Conservation (phyloP, 2,888 invertebrate genomes). For the Pediacus dermestoides region DNA sequence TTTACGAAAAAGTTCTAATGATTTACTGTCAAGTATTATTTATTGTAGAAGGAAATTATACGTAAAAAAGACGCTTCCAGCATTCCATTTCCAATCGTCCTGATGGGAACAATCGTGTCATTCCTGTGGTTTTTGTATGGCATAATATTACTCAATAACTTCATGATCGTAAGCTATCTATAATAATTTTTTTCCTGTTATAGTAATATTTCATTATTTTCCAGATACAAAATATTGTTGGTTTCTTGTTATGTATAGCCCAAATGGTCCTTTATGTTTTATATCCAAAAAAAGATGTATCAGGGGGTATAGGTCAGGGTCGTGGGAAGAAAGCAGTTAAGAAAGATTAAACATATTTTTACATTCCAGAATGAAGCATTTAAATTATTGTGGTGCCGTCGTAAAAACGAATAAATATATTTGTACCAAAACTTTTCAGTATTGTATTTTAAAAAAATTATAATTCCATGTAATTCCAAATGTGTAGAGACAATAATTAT, state of each 20-base stretch:
- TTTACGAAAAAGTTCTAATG: too few species aligned
- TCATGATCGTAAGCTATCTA: conserved; percentile 71
- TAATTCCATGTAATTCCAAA: too few species aligned
- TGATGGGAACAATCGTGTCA: conserved; percentile 76
- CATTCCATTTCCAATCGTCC: conserved; percentile 83
- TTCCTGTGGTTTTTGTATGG: conserved; percentile 80
- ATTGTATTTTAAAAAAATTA: too few species aligned
- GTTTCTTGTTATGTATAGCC: conserved; percentile 56
- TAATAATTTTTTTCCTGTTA: conserved; percentile 1
- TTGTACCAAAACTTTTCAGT: too few species aligned
- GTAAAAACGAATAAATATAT: too few species aligned
- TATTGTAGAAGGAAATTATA: conserved; percentile 69
- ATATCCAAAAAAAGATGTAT: conserved; percentile 53
- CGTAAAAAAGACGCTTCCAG: conserved; percentile 77
- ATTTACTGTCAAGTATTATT: not conserved
- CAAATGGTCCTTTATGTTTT: conserved; percentile 69
- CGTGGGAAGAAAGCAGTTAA: conserved; percentile 24
- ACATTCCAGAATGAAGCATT: conserved; percentile 21
- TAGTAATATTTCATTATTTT: conserved; percentile 33
- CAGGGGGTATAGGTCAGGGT: conserved; percentile 18
- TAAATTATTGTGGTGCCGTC: too few species aligned
- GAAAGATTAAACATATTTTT: conserved; percentile 17
- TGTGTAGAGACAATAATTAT: too few species aligned
- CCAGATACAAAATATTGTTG: conserved; percentile 71
- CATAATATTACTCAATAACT: conserved; percentile 68